A percentile compares a stretch with the other conserved stretches of the same genome.
phyloP scores from a whole-genome alignment of 1,140 invertebrate genomes.

The Teleogryllus occipitalis region DNA sequence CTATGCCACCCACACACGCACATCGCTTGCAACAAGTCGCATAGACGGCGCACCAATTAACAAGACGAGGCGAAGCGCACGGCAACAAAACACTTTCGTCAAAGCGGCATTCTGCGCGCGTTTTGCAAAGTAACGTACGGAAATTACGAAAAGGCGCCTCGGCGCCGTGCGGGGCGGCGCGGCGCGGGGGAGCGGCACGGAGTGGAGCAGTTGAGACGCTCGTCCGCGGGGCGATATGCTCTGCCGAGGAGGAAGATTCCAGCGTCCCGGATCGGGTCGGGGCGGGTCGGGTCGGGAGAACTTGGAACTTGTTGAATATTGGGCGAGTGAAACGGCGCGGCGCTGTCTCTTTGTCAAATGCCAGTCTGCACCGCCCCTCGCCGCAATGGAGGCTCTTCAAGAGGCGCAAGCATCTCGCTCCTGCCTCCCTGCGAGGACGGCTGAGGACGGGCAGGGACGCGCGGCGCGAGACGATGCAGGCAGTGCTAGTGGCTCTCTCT shows the following conservation, averaged over 20 bases:
- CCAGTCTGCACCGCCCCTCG: no score
- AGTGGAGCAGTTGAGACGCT: no score
- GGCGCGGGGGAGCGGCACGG: no score
- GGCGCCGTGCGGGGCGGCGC: neutral
- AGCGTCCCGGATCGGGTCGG: no score
- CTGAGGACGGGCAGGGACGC: neutral
- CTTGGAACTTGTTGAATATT: slow-evolving; percentile 5
- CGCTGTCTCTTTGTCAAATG: neutral
- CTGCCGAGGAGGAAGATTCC: neutral
- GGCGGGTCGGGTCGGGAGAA: neutral
- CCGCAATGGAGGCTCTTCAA: neutral
- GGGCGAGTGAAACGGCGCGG: neutral
- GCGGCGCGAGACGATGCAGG: no score
- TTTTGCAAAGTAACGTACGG: neutral
- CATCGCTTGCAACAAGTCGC: neutral
- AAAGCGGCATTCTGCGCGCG: neutral
- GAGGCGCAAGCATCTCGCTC: no score
- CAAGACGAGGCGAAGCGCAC: neutral
- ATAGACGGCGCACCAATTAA: neutral
- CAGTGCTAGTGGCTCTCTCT: no score
- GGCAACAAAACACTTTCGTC: neutral
- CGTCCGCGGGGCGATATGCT: no score
- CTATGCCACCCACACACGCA: neutral
- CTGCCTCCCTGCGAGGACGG: no score
- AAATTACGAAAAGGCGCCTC: neutral